Conservation (phyloP, 1,140 invertebrate genomes). For the Prorops nasuta region DNA sequence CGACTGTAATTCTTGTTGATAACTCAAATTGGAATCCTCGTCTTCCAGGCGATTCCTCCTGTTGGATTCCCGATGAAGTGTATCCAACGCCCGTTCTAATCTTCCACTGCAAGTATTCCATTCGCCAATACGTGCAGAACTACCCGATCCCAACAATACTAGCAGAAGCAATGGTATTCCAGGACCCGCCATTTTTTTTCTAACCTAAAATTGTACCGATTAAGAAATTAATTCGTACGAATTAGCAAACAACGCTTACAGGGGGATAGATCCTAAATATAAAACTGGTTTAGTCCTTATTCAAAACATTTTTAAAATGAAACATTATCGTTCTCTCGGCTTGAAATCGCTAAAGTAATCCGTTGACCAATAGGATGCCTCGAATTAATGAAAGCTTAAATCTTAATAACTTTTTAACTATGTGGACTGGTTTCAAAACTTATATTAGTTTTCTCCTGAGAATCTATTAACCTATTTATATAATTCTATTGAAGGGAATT, state of each 20-base stretch:
- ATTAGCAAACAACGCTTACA: not conserved
- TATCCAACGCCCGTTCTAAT: slow-evolving; percentile 48
- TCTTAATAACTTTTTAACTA: no score
- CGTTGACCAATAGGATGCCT: no score
- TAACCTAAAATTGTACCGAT: no score
- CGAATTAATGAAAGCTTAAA: no score
- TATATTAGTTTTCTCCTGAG: no score
- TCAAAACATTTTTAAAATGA: not conserved
- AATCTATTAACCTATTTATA: no score
- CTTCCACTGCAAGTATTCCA: slow-evolving; percentile 44
- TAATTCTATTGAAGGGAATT: no score
- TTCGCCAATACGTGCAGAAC: slow-evolving; percentile 19
- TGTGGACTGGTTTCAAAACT: no score
- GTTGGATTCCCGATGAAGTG: slow-evolving; percentile 38
- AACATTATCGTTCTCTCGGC: no score
- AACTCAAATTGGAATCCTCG: slow-evolving; percentile 31
- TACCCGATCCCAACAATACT: slow-evolving; percentile 19
- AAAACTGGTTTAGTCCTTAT: not conserved
- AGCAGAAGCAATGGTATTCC: slow-evolving; percentile 34
- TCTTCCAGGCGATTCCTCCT: slow-evolving; percentile 39
- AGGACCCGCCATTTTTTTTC: slow-evolving; percentile 1
- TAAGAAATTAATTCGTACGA: no score
- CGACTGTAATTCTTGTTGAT: slow-evolving; percentile 42
- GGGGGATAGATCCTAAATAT: not conserved
- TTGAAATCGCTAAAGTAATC: no score